Evolutionary conservation across 2,888 invertebrate genomes (phyloP).

Genomic region (Hypomecis atomaria): DNA sequence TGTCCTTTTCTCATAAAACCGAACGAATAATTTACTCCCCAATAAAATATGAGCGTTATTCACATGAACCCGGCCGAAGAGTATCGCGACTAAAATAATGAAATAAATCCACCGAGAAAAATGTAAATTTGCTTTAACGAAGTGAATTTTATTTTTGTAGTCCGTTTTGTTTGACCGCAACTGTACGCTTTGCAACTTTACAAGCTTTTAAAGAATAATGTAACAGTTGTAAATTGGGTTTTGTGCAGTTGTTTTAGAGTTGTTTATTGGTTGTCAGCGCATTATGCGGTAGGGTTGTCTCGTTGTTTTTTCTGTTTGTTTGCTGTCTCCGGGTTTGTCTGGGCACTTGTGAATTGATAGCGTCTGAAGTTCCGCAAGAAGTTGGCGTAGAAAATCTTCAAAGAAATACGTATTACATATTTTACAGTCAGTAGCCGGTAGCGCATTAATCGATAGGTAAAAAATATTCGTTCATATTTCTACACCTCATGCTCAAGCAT

Average conservation of each 20-base stretch:
- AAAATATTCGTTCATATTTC: too few relatives aligned
- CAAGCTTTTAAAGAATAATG: constrained; percentile 32
- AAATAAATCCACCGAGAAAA: constrained; percentile 67
- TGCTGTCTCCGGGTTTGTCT: constrained; percentile 53
- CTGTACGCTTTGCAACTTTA: constrained; percentile 49
- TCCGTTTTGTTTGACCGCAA: constrained; percentile 53
- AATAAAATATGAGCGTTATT: constrained; percentile 52
- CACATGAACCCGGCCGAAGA: constrained; percentile 53
- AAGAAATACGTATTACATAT: neutral
- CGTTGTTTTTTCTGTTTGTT: constrained; percentile 56
- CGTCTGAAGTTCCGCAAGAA: constrained; percentile 42
- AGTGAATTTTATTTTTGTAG: constrained; percentile 61
- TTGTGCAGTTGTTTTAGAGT: constrained; percentile 34
- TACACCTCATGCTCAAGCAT: too few relatives aligned
- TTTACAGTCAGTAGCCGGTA: neutral
- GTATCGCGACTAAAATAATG: constrained; percentile 57
- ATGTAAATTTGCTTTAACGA: constrained; percentile 79
- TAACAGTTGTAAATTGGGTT: constrained; percentile 32
- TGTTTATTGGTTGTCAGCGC: constrained; percentile 39
- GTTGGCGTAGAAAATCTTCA: constrained; percentile 22
- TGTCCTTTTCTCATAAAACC: neutral
- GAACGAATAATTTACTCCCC: constrained; percentile 53
- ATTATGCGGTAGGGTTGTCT: constrained; percentile 49
- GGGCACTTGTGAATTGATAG: constrained; percentile 63
- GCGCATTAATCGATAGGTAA: too few relatives aligned